Percentiles rank a stretch among this genome's conserved stretches.
phyloP scores from a whole-genome alignment of 2,888 invertebrate species.

The Ctenicera cuprea region DNA sequence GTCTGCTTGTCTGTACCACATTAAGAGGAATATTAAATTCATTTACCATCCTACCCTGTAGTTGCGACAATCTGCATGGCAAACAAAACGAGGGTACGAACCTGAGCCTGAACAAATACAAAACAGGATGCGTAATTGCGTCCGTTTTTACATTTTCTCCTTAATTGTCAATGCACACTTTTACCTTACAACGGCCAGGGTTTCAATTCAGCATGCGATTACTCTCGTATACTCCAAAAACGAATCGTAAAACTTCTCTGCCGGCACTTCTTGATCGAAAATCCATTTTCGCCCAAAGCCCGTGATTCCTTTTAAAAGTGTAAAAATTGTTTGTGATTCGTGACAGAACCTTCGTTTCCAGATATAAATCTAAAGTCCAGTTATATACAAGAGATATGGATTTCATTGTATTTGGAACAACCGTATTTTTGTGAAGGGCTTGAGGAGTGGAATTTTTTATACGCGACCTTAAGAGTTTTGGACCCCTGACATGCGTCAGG shows the following conservation, averaged over 20 bases:
- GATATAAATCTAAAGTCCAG: conserved; percentile 10
- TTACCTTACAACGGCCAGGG: no score
- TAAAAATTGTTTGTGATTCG: conserved; percentile 20
- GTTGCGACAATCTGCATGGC: conserved; percentile 5
- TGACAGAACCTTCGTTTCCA: background rate
- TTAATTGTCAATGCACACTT: no score
- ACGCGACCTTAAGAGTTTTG: background rate
- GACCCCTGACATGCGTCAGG: background rate
- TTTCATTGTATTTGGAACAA: conserved; percentile 6
- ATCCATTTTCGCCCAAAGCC: background rate
- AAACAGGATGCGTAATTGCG: background rate
- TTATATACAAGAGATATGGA: conserved; percentile 1
- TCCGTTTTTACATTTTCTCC: no score
- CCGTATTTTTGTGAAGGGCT: background rate
- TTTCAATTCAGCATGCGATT: no score
- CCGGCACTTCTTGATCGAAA: background rate
- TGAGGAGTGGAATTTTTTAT: background rate
- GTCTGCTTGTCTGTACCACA: background rate
- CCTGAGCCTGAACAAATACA: background rate
- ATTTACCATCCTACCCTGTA: background rate
- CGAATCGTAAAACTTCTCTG: background rate
- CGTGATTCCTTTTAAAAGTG: background rate
- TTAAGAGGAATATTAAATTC: conserved; percentile 21
- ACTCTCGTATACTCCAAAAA: background rate
- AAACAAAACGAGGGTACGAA: background rate